Base-by-base conservation (phyloP, 2,113 vertebrate species). In the Xiphias gladius region DNA sequence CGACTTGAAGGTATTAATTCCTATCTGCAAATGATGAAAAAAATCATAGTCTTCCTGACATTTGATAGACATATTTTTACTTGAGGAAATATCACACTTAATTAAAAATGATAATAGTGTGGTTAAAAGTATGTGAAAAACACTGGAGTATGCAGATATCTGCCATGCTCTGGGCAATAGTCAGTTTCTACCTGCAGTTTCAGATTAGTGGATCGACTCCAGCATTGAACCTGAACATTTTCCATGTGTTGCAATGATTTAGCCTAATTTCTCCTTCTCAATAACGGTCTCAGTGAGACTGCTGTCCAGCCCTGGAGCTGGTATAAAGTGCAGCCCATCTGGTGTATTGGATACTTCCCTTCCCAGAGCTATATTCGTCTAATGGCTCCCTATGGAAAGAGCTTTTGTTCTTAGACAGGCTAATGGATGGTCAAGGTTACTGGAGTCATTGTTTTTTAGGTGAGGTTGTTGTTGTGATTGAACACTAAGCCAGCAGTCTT, bases 361-460 rank as follows among this genome's bases (percentile, higher is more conserved):
- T 91, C 79, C 86, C 89, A 74, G 83, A 88, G 83, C 87, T 91
- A 82, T 87, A 91, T 93, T 61, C 17, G 75, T 88, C 89, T 94
- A 94, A 94, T 92, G 86, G 90, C 86, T 93, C 91, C 93, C 92
- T 41, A 48, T 86, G 92, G 90, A 93, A 86, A 73, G 43, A 17
- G 83, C 88, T 89, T 91, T 93, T 93, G 90, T 93, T 94, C 87
- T 86, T 55, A 59, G 90, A 91, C 90, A 86, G 82, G 80, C 86
- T 89, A 92, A 93, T 88, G 86, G 88, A 92, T 87, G 84, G 86
- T 88, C 85, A 86, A 92, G 93, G 92, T 93, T 87, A 86, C 67
- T 0, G 48, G 64, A 91, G 91, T 87, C 88, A 79, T 86, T 86
- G 91, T 89, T 89, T 90, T 89, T 88, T 83, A 89, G 88, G 89